Conservation (phyloP, 2,797 vertebrate genomes). For the Sylvia borin region DNA sequence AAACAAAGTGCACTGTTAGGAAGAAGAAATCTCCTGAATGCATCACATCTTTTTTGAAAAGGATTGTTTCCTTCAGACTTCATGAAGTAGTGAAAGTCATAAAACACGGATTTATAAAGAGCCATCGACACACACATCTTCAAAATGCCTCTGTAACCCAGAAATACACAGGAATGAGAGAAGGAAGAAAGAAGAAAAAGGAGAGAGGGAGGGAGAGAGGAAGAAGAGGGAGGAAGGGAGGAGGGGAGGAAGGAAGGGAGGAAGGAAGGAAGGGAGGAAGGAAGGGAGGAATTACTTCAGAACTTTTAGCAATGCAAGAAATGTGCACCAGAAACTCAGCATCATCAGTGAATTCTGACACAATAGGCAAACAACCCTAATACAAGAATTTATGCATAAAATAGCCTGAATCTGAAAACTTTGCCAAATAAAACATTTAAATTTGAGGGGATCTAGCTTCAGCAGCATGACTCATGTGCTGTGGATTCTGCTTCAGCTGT, state of each 20-base stretch:
- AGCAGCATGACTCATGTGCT: not conserved
- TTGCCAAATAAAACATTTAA: not conserved
- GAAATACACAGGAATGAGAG: not conserved
- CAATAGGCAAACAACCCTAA: accelerated
- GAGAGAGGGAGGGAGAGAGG: too few species aligned
- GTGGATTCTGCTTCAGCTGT: not conserved
- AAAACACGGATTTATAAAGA: not conserved
- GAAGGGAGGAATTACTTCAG: not conserved
- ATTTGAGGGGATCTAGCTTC: not conserved
- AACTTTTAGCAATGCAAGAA: not conserved
- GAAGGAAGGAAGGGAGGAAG: not conserved
- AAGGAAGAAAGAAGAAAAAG: too few species aligned
- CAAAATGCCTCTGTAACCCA: not conserved
- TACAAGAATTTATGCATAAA: not conserved
- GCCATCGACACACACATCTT: not conserved
- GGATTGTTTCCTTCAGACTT: not conserved
- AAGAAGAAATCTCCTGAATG: not conserved
- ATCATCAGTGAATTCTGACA: not conserved
- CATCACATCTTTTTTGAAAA: not conserved
- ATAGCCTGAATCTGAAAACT: not conserved
- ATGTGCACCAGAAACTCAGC: not conserved
- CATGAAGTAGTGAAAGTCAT: not conserved
- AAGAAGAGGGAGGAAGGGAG: not conserved
- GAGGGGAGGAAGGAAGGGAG: too few species aligned
- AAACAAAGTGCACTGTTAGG: not conserved